Evolutionary conservation across 2,113 vertebrate genomes (phyloP).

Genomic region (Nycticebus coucang): DNA sequence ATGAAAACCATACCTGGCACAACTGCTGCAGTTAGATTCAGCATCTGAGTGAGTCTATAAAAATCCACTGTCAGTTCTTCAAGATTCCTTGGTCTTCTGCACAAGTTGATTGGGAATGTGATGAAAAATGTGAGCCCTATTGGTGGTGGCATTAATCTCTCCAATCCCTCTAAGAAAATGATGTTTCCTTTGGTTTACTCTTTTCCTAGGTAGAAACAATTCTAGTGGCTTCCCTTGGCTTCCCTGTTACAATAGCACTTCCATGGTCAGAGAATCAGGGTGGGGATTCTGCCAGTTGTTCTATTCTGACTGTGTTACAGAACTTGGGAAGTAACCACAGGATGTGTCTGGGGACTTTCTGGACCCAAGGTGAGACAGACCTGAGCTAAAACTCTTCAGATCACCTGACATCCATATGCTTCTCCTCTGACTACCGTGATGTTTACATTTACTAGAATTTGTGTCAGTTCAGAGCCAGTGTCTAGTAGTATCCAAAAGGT

Average conservation of each 20-base stretch:
- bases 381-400: neutral
- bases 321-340: neutral
- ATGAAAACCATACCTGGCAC: neutral
- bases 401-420: neutral
- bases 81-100: neutral
- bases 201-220: neutral
- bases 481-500: neutral
- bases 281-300: neutral
- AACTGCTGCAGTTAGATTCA: neutral
- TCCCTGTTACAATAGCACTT: neutral
- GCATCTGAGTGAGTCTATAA: neutral
- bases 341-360: neutral
- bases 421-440: neutral
- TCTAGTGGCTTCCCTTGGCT: neutral
- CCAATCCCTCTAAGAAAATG: neutral
- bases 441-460: neutral
- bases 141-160: neutral
- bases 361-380: neutral
- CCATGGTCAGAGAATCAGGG: neutral
- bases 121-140: neutral
- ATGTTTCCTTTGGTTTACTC: neutral
- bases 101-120: neutral
- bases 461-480: neutral
- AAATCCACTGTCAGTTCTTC: neutral
- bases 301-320: neutral